Conservation (phyloP, 2,113 vertebrate genomes). For the Polyodon spathula region DNA sequence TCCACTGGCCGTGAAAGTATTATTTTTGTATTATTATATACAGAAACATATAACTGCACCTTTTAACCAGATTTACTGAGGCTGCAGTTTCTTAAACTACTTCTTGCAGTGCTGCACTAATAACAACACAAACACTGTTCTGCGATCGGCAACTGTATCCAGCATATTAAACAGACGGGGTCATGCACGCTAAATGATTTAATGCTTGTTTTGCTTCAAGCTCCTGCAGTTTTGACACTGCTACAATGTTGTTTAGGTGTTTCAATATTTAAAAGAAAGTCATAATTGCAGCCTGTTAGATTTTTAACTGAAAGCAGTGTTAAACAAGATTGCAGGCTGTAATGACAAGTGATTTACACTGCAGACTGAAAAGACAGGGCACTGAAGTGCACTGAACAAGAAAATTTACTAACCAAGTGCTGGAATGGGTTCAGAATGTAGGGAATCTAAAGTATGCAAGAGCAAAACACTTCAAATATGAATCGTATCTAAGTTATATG, state of each 20-base stretch:
- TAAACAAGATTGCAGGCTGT: slow-evolving; percentile 42
- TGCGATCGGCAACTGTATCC: slow-evolving; percentile 2
- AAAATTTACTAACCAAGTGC: too few species aligned
- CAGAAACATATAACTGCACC: not conserved
- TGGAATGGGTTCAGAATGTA: too few species aligned
- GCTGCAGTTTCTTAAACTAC: not conserved
- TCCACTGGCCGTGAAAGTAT: too few species aligned
- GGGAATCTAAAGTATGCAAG: too few species aligned
- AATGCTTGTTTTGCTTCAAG: slow-evolving; percentile 16
- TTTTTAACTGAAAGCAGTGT: slow-evolving; percentile 53
- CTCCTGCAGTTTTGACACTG: slow-evolving; percentile 11
- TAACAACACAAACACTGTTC: not conserved
- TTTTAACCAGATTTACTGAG: slow-evolving; percentile 9
- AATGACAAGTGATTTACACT: slow-evolving; percentile 43
- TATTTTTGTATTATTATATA: not conserved
- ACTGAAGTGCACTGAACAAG: too few species aligned
- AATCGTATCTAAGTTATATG: too few species aligned
- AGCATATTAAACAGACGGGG: slow-evolving; percentile 7
- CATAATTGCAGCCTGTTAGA: slow-evolving; percentile 54
- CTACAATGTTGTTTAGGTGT: slow-evolving; percentile 15
- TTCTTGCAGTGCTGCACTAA: not conserved
- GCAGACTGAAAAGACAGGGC: slow-evolving; percentile 30
- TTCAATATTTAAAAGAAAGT: slow-evolving; percentile 27
- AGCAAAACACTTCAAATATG: too few species aligned
- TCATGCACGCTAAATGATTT: slow-evolving; percentile 6